These are phyloP conservation scores for Blera fallax DNA, from an alignment of 2,888 invertebrate species.

Conservation along the genomic window DNA sequence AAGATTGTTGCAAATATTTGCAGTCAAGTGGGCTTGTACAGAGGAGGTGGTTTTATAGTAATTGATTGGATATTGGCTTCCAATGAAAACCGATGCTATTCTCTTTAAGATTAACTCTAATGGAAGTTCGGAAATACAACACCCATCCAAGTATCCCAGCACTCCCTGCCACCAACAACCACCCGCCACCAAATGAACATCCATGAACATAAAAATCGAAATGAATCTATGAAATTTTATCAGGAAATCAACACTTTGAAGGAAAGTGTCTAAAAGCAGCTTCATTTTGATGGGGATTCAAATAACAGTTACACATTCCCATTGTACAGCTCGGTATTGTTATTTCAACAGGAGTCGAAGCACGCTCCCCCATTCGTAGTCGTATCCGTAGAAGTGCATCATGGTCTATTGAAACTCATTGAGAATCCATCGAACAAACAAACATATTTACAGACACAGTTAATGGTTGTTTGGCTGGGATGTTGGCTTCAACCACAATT, in stretches of 20 bases:
- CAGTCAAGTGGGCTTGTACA: not conserved
- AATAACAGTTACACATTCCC: constrained; percentile 11
- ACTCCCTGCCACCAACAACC: no score
- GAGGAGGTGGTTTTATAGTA: not conserved
- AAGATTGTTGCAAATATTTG: constrained; percentile 9
- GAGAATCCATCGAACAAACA: not conserved
- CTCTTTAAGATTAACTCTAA: not conserved
- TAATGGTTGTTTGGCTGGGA: constrained; percentile 49
- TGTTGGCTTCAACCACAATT: constrained; percentile 60
- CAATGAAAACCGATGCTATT: not conserved
- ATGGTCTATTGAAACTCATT: constrained; percentile 20
- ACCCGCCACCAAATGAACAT: not conserved
- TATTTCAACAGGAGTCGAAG: not conserved
- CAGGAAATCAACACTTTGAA: constrained; percentile 30
- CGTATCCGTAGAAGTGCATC: not conserved
- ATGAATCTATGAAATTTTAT: constrained; percentile 4
- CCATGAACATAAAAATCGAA: not conserved
- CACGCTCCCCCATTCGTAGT: constrained; percentile 1
- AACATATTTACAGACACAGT: constrained; percentile 27
- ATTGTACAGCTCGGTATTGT: constrained; percentile 15
- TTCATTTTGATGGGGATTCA: not conserved
- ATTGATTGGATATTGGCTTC: not conserved
- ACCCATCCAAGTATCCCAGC: no score
- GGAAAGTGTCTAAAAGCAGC: constrained; percentile 4
- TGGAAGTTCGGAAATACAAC: not conserved